Evolutionary conservation across 2,888 invertebrate species (phyloP), one percentile per base, ranked within the genome.

Genomic region (Dione juno): DNA sequence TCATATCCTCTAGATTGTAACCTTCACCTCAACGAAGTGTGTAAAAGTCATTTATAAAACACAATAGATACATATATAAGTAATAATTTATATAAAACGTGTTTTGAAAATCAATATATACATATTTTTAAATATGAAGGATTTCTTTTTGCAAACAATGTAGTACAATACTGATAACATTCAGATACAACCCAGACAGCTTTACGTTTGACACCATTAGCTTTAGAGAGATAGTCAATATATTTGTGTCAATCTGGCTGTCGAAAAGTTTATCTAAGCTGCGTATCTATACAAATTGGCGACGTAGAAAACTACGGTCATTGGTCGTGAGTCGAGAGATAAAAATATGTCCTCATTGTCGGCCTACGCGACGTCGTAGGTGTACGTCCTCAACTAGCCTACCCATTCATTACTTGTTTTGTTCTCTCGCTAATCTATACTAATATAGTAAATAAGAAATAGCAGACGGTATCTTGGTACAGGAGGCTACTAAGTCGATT

Each of bases 291-390:
- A 69, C 66, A 69, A 59, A 69, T 69, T 66, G 58, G 66, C 65
- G 52, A 66, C 65, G 66, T 41, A 52, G 65, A 68, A 54, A 67
- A 69, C 66, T 73, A 67, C 75, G 73, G 75, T 74, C 75, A 75
- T 72, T 69, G 75, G 74, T 72, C 66, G 69, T 64, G 64, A 64
- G 64, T 52, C 57, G 67, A 13, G 52, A 57, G 74, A 72, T 77
- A 71, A 73, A 74, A 74, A 74, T 71, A 59, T 71, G 75, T 54
- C 68, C 75, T 70, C 72, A 73, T 72, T 74, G 74, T 64, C 64
- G 66, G 72, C 73, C 73, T 70, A 73, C 71, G 71, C 70, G 70
- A 43, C 66, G 53, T 66, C 52, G 73, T 67, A 67, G 72, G 69
- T 72, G 72, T 72, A 41, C 37, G 64, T 64, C 50, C 52, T 64